Conservation (phyloP, 1,140 invertebrate genomes). For the Saccostrea echinata region DNA sequence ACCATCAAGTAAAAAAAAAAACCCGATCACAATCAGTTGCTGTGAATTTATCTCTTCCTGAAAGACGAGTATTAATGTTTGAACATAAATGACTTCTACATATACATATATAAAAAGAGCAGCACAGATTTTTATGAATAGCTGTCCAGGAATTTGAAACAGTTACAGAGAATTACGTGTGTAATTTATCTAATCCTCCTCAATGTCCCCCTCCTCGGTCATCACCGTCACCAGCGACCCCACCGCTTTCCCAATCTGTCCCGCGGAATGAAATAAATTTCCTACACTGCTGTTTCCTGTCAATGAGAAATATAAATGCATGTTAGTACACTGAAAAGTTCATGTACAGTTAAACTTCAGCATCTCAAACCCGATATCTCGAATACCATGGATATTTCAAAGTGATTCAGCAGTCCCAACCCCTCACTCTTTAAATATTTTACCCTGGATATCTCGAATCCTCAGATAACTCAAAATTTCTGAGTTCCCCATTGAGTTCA, state of each 20-base stretch:
- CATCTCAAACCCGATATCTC: too few relatives aligned
- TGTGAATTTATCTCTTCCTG: not conserved
- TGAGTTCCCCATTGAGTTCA: too few relatives aligned
- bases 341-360: too few relatives aligned
- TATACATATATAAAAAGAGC: not conserved
- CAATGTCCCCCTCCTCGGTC: slow-evolving; percentile 81
- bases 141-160: not conserved
- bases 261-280: slow-evolving; percentile 92
- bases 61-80: slow-evolving; percentile 4
- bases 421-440: too few relatives aligned
- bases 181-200: not conserved
- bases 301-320: slow-evolving; percentile 53
- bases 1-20: not conserved
- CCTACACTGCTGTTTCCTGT: slow-evolving; percentile 85
- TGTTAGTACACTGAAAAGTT: too few relatives aligned
- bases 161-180: not conserved
- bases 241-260: slow-evolving; percentile 91
- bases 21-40: not conserved
- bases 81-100: not conserved
- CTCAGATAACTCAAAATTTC: too few relatives aligned
- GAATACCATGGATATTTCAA: too few relatives aligned
- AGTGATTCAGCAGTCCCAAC: too few relatives aligned
- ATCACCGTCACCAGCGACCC: slow-evolving; percentile 93
- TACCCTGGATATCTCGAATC: too few relatives aligned
- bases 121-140: not conserved